Evolutionary conservation across 2,797 vertebrate genomes (phyloP).

Genomic region (Neosilurus mollespiculum): DNA sequence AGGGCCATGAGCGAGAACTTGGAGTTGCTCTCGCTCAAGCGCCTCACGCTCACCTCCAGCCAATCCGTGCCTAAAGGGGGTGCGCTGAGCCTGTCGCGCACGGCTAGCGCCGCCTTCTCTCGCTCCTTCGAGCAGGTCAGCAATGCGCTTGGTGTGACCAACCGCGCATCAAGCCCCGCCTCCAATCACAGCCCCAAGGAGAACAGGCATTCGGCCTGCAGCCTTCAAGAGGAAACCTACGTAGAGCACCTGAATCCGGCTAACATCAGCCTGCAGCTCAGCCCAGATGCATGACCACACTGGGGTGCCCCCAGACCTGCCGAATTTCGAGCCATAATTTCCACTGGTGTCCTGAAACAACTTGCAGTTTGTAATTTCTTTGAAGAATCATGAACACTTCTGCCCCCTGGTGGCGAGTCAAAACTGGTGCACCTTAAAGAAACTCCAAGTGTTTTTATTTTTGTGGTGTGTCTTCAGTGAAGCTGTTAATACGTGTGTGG

Average conservation of each 20-base stretch:
- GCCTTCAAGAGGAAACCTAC: constrained; percentile 89
- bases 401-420: constrained; percentile 51
- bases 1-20: constrained; percentile 89
- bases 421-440: constrained; percentile 54
- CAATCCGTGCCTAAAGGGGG: constrained; percentile 95
- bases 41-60: constrained; percentile 92
- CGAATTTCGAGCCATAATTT: constrained; percentile 21
- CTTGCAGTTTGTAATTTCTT: neutral
- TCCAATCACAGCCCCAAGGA: constrained; percentile 74
- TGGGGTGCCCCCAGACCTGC: neutral
- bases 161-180: constrained; percentile 61
- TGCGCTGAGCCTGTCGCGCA: constrained; percentile 88
- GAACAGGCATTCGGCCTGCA: constrained; percentile 86
- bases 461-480: constrained; percentile 56
- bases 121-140: constrained; percentile 96
- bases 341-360: neutral
- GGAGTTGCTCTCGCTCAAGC: constrained; percentile 88
- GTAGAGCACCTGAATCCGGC: constrained; percentile 81
- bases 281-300: constrained; percentile 75
- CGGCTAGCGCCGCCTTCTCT: constrained; percentile 90
- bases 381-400: constrained; percentile 18
- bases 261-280: constrained; percentile 90
- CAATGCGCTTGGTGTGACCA: constrained; percentile 62
- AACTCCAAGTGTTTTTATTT: constrained; percentile 33
- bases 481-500: constrained; percentile 55